Evolutionary conservation across 2,797 vertebrate genomes (phyloP), one percentile per base, ranked within the genome.

Genomic region (Chaenodraco wilsoni): DNA sequence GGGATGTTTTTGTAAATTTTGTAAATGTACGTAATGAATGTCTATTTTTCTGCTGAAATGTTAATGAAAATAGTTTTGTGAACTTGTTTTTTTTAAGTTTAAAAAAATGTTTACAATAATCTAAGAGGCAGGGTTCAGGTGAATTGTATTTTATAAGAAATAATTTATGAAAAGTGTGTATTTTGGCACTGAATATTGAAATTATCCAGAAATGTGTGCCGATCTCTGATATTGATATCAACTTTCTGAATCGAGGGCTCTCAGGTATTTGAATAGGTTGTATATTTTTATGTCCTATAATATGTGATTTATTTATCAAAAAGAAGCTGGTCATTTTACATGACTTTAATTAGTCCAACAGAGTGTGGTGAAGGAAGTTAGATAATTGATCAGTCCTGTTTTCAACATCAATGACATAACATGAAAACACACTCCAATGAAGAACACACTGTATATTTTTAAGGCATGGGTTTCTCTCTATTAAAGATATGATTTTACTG

Each of bases 401-500:
- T 78, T 81, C 37, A 63, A 82, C 74, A 72, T 83, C 61, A 79
- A n/a, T 83, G 69, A 84, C 71, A 84, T 82, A 75, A 88, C 68
- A 88, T 92, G 89, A 92, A 88, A 91, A 83, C 78, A 81, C 83
- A 91, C 84, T 90, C 88, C 84, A 90, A 91, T 94, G 89, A 91
- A 92, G 78, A 93, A 84, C 74, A 87, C 82, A 83, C 74, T 91
- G 89, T 91, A 88, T 86, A 91, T 93, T 93, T 87, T 90, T 91
- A 86, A 91, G 91, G 87, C 89, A 90, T 91, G 89, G 90, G 85
- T 85, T 91, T 91, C 87, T 92, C 87, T 93, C 75, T 85, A 91
- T 91, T 92, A 92, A 93, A 93, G 27, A 83, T 71, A 79, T 67
- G 45, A 79, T 89, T 87, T 91, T 71, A 80, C 72, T 82, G 77